Conservation (phyloP, 2,888 invertebrate genomes). For the Kryphioiulus occultus region DNA sequence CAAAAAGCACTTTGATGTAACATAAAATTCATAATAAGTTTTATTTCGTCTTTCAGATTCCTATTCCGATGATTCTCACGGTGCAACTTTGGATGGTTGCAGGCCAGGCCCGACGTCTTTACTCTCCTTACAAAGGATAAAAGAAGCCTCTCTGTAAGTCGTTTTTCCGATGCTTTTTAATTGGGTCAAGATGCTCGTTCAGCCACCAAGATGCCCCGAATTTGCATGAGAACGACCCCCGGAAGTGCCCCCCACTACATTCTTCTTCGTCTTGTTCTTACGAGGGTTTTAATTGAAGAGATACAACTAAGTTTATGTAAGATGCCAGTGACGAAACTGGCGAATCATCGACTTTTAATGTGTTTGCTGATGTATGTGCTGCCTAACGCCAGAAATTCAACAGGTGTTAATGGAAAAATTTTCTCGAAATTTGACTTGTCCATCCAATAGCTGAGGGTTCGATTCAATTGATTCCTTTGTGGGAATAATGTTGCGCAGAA, state of each 20-base stretch:
- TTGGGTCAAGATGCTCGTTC: constrained; percentile 18
- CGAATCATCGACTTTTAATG: too few relatives aligned
- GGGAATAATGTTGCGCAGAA: too few relatives aligned
- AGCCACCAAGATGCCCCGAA: neutral
- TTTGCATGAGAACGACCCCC: neutral
- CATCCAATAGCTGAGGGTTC: too few relatives aligned
- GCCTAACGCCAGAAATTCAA: too few relatives aligned
- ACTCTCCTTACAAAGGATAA: constrained; percentile 53
- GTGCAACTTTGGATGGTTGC: constrained; percentile 44
- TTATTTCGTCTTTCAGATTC: constrained; percentile 40
- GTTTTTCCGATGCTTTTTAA: constrained; percentile 13
- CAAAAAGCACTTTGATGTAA: neutral
- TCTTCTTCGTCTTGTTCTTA: neutral
- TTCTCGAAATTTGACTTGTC: too few relatives aligned
- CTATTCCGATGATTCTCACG: constrained; percentile 48
- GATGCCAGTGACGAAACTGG: neutral
- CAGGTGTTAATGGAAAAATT: too few relatives aligned
- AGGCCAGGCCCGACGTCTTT: constrained; percentile 49
- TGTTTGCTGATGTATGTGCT: too few relatives aligned
- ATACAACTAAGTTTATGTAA: neutral
- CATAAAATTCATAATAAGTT: constrained; percentile 29
- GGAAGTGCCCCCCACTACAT: too few relatives aligned
- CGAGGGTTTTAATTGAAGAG: neutral
- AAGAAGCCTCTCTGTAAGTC: constrained; percentile 53
- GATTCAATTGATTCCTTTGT: too few relatives aligned